Percentiles rank a stretch among this genome's conserved stretches.
Evolutionary conservation across 2,797 vertebrate genomes (phyloP).

Genomic region (Pogonophryne albipinna): DNA sequence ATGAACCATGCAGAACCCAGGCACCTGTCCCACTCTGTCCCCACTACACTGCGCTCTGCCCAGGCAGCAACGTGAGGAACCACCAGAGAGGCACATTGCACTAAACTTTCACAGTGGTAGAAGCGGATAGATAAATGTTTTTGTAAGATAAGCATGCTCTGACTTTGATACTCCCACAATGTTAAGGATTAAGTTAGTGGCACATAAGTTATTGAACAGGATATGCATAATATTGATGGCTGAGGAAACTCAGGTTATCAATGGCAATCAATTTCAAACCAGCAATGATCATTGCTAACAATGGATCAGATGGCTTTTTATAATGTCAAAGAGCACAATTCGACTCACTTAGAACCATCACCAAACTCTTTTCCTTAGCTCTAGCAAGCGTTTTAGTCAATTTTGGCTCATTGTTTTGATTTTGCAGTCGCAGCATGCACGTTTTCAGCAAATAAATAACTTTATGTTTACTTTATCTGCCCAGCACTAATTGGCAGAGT

Average conservation of each 20-base stretch:
- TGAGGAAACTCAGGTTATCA: not conserved
- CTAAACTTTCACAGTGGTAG: not conserved
- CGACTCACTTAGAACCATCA: not conserved
- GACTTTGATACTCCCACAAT: not conserved
- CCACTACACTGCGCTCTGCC: conserved; percentile 11
- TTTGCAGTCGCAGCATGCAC: not conserved
- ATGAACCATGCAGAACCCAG: conserved; percentile 50
- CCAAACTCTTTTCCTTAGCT: not conserved
- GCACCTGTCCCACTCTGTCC: conserved; percentile 79
- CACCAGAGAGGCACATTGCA: conserved; percentile 2
- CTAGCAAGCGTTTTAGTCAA: not conserved
- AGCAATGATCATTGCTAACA: not conserved
- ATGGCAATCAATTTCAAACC: not conserved
- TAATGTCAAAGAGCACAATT: not conserved
- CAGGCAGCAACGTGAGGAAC: conserved; percentile 13
- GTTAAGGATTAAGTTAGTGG: not conserved
- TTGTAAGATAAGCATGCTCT: not conserved
- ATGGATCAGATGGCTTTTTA: not conserved
- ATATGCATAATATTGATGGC: not conserved
- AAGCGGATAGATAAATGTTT: not conserved
- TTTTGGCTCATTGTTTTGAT: not conserved
- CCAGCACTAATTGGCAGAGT: not conserved
- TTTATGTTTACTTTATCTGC: too few species aligned
- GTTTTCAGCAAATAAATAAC: not conserved
- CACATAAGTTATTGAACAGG: not conserved